phyloP scores from a whole-genome alignment of 2,888 invertebrate species.

The Dioctria linearis region DNA sequence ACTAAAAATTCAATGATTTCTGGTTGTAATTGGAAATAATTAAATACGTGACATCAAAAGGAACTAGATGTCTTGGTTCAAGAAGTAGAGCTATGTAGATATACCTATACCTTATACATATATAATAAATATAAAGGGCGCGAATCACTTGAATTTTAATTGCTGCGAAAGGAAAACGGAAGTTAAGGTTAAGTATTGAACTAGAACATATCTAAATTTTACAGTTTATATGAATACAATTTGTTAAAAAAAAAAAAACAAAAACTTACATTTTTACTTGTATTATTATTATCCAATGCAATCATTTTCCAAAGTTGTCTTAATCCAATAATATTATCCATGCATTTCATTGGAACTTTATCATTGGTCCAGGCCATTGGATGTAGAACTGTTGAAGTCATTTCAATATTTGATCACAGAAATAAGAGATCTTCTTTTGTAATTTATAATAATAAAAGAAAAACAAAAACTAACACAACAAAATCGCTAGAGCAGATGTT shows the following conservation, averaged over 20 bases:
- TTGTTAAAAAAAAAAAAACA: not conserved
- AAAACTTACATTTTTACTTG: slow-evolving; percentile 46
- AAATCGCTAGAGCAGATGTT: not conserved
- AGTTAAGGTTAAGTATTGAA: no score
- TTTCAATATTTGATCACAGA: slow-evolving; percentile 64
- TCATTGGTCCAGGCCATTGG: slow-evolving; percentile 70
- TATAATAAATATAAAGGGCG: no score
- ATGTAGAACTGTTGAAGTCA: slow-evolving; percentile 70
- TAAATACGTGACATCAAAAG: no score
- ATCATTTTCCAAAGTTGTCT: slow-evolving; percentile 70
- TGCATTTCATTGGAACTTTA: slow-evolving; percentile 68
- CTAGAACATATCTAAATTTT: no score
- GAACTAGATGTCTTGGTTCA: no score
- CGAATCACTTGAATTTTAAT: no score
- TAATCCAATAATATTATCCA: slow-evolving; percentile 68
- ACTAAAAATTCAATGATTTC: no score
- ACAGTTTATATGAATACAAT: no score
- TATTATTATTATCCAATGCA: slow-evolving; percentile 66
- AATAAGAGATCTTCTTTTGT: slow-evolving; percentile 8
- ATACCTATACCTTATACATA: no score
- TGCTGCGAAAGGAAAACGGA: no score
- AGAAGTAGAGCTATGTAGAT: no score
- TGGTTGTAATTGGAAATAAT: no score
- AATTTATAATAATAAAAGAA: not conserved
- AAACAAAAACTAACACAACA: slow-evolving; percentile 5